Evolutionary conservation across 2,888 invertebrate species (phyloP).

Genomic region (Cataglyphis albicans): DNA sequence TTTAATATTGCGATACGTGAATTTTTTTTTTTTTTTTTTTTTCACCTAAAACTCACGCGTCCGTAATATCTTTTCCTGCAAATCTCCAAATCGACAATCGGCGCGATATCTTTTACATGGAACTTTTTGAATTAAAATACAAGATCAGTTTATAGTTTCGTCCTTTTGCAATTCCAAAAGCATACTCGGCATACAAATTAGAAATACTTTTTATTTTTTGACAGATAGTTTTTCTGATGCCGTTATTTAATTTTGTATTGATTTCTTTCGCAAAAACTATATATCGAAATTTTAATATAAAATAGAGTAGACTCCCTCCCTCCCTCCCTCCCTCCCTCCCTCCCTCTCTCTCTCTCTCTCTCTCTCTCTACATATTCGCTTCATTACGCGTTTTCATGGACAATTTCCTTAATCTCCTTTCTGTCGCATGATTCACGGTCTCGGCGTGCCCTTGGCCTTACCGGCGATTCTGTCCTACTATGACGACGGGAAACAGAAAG

Average conservation of each 20-base stretch:
- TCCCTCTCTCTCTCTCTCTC: too few species aligned
- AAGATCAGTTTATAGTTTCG: neutral
- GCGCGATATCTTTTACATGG: neutral
- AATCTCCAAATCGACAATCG: too few species aligned
- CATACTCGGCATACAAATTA: neutral
- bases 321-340: too few species aligned
- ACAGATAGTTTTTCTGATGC: neutral
- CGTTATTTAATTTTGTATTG: neutral
- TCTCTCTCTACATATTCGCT: neutral
- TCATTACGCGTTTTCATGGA: conserved; percentile 49
- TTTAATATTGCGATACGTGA: neutral
- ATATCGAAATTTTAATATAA: neutral
- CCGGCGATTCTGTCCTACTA: conserved; percentile 61
- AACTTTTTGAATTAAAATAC: neutral
- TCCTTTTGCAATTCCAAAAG: neutral
- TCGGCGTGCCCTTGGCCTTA: conserved; percentile 71
- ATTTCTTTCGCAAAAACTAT: neutral
- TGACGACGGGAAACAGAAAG: conserved; percentile 61
- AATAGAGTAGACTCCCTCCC: neutral
- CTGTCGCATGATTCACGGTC: conserved; percentile 65
- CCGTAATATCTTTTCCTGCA: neutral
- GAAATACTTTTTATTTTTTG: neutral
- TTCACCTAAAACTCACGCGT: neutral
- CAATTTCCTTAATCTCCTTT: conserved; percentile 63
- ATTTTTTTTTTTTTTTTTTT: neutral